phyloP scores from a whole-genome alignment of 2,797 vertebrate genomes.

The Pseudomugil gertrudae region DNA sequence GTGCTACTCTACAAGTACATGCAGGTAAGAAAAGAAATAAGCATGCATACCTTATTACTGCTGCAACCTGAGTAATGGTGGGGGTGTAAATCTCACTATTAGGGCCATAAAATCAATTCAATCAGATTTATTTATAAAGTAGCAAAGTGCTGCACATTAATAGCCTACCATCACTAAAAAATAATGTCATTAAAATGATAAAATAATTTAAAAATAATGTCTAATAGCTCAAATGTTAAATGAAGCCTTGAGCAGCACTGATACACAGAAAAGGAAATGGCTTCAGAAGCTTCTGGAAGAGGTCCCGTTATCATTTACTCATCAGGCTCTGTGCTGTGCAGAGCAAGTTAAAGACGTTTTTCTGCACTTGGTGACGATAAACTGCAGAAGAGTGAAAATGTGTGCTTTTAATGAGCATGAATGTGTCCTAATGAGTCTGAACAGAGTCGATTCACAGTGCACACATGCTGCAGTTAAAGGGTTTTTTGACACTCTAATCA shows the following conservation, averaged over 20 bases:
- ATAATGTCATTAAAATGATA: too few relatives aligned
- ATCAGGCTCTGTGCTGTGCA: slow-evolving; percentile 44
- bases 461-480: slow-evolving; percentile 35
- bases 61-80: background rate
- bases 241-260: slow-evolving; percentile 20
- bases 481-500: slow-evolving; percentile 48
- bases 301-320: slow-evolving; percentile 39
- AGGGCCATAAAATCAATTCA: slow-evolving; percentile 12
- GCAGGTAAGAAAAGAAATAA: slow-evolving; percentile 83
- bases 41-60: slow-evolving; percentile 1
- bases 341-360: slow-evolving; percentile 35
- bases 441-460: slow-evolving; percentile 45
- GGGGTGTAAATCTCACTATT: slow-evolving; percentile 16
- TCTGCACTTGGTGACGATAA: slow-evolving; percentile 12
- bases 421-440: slow-evolving; percentile 63
- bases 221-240: slow-evolving; percentile 22
- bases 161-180: too few relatives aligned
- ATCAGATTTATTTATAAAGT: too few relatives aligned
- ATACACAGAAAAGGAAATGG: slow-evolving; percentile 30
- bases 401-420: slow-evolving; percentile 53
- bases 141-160: too few relatives aligned
- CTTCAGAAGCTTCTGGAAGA: slow-evolving; percentile 33
- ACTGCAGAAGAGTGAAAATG: slow-evolving; percentile 8
- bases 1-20: slow-evolving; percentile 93
- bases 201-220: too few relatives aligned